phyloP scores from a whole-genome alignment of 2,888 invertebrate species.

The Microplitis manilae region DNA sequence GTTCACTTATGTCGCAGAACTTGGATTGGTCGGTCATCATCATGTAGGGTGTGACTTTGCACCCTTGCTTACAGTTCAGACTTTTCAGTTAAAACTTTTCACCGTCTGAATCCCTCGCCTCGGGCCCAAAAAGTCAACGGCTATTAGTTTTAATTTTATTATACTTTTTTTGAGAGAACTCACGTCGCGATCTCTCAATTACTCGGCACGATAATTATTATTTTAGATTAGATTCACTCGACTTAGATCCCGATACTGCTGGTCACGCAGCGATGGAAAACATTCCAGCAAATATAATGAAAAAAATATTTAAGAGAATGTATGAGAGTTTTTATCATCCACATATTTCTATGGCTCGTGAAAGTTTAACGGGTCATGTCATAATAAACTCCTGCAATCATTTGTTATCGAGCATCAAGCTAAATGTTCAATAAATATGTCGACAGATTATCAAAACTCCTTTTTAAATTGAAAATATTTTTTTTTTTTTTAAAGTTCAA shows the following conservation, averaged over 20 bases:
- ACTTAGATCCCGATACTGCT: constrained; percentile 46
- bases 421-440: background rate
- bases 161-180: constrained; percentile 58
- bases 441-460: background rate
- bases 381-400: constrained; percentile 16
- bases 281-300: constrained; percentile 12
- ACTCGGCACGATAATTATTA: too few relatives aligned
- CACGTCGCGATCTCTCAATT: background rate
- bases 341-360: constrained; percentile 32
- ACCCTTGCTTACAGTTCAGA: constrained; percentile 45
- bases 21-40: constrained; percentile 63
- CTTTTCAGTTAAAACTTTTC: background rate
- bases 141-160: constrained; percentile 62
- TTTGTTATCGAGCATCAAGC: constrained; percentile 24
- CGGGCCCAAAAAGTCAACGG: constrained; percentile 50
- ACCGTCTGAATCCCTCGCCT: constrained; percentile 48
- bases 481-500: background rate
- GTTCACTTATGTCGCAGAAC: constrained; percentile 62
- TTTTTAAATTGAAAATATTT: background rate
- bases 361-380: constrained; percentile 40
- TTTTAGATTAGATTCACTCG: constrained; percentile 11
- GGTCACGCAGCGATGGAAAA: constrained; percentile 20
- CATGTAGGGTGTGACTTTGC: constrained; percentile 66
- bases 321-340: background rate
- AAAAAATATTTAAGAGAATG: constrained; percentile 5